Base-by-base conservation (phyloP, 2,113 vertebrate species). In the Sceloporus tristichus region DNA sequence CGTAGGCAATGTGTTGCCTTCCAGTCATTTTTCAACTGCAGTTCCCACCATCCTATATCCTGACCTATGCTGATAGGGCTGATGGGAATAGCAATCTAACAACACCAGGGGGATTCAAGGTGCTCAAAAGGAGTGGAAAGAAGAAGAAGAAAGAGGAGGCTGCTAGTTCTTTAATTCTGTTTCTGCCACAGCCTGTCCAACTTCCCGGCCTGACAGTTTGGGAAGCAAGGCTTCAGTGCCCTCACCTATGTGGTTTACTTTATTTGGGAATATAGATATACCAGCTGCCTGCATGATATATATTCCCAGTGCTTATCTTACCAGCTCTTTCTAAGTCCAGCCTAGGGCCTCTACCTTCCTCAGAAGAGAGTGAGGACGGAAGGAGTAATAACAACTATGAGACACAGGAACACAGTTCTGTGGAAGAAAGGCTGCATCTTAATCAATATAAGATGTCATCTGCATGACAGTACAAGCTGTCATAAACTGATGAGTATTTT, bases 91-190 rank as follows among this genome's bases (percentile, higher is more conserved):
- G 25, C 68, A 71, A 11, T 29, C 68, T 9, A 9, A 71, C 8
- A 71, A 71, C 68, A 27, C 9, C 6, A n/a, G 25, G 27, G 18
- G 27, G 25, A 5, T 9, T 29, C 23, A 70, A 27, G 66, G 66
- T 70, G 1, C 62, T 48, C 4, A 48, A 48, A 25, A 8, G 21
- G 66, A 6, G 21, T 25, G 23, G 23, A 70, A 3, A 70, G 66
- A 9, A 27, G 21, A 23, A 21, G 42, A 83, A 53, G 23, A 14
- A 71, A 25, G 18, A 2, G 6, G 3, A 42, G 4, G 18, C 14
- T 74, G 4, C 1, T 0, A n/a, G 3, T 3, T 9, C 34, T 3
- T 2, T 11, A 9, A 5, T 19, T 56, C 54, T 27, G 10, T 25
- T 56, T 16, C 70, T 85, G 4, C 71, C 66, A 54, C 42, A 29